These are phyloP conservation scores for Megalopta genalis DNA, from an alignment of 1,140 invertebrate species.

Conservation along the genomic window DNA sequence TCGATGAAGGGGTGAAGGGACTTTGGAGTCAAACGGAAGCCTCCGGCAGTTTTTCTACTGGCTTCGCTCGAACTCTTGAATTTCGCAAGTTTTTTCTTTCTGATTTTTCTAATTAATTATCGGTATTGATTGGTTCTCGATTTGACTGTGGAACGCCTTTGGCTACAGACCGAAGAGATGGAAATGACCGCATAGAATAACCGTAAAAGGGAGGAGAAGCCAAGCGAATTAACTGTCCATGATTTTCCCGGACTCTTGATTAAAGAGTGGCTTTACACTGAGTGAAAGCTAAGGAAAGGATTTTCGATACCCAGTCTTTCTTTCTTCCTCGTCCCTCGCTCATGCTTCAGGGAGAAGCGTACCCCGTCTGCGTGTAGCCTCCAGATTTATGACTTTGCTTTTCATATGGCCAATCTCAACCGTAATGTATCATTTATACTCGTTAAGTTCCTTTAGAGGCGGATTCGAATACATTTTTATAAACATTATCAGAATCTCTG, in stretches of 20 bases:
- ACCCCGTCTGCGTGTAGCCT: neutral
- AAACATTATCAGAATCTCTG: no score
- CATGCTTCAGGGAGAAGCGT: neutral
- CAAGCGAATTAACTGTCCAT: slow-evolving; percentile 62
- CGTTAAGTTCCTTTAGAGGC: no score
- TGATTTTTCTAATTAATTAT: slow-evolving; percentile 75
- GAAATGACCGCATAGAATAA: slow-evolving; percentile 63
- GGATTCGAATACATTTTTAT: no score
- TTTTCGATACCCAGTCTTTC: slow-evolving; percentile 50
- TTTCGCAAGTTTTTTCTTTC: slow-evolving; percentile 68
- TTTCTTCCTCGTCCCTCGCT: neutral
- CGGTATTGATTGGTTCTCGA: slow-evolving; percentile 71
- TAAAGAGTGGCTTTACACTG: slow-evolving; percentile 52
- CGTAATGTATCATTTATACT: neutral
- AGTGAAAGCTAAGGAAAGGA: slow-evolving; percentile 37
- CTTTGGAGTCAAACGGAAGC: slow-evolving; percentile 57
- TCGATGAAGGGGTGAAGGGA: slow-evolving; percentile 40
- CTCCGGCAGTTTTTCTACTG: slow-evolving; percentile 65
- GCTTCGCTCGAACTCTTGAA: slow-evolving; percentile 55
- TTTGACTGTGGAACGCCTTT: slow-evolving; percentile 62
- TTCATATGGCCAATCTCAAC: neutral
- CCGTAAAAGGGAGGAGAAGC: slow-evolving; percentile 50
- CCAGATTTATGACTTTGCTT: neutral
- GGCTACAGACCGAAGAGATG: slow-evolving; percentile 56
- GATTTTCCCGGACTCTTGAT: slow-evolving; percentile 60